A percentile compares a stretch with the other conserved stretches of the same genome.
Conservation (phyloP, 2,888 invertebrate species). For the Dascillus cervinus region DNA sequence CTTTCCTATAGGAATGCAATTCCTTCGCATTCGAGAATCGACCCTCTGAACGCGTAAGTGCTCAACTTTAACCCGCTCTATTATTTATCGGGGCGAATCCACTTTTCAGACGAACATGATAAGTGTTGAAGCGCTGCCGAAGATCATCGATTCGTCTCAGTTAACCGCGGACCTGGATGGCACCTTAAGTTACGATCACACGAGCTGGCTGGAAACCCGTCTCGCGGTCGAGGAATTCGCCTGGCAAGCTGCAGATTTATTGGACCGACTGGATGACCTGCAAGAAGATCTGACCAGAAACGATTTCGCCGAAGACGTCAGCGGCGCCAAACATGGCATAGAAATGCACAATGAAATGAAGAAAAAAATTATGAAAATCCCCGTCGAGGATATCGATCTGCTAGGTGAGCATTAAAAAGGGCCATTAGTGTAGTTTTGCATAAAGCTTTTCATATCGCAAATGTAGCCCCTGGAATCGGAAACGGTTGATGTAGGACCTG, state of each 20-base stretch:
- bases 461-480: no score
- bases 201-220: conserved; percentile 94
- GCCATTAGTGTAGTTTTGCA: no score
- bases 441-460: no score
- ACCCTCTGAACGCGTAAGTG: no score
- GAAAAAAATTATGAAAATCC: conserved; percentile 86
- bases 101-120: conserved; percentile 85
- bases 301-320: conserved; percentile 92
- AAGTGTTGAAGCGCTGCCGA: conserved; percentile 88
- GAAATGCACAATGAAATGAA: conserved; percentile 92
- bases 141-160: conserved; percentile 88
- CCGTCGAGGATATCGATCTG: conserved; percentile 87
- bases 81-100: no score
- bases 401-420: conserved; percentile 80
- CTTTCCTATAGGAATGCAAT: no score
- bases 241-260: conserved; percentile 90
- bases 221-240: conserved; percentile 91
- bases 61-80: neutral
- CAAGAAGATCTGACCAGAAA: conserved; percentile 89
- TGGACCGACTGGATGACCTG: conserved; percentile 86
- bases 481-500: no score
- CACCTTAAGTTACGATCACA: conserved; percentile 88
- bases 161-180: conserved; percentile 92
- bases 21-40: no score
- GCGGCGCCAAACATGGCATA: conserved; percentile 82